Evolutionary conservation across 2,888 invertebrate species (phyloP).

Genomic region (Girardia tigrina): DNA sequence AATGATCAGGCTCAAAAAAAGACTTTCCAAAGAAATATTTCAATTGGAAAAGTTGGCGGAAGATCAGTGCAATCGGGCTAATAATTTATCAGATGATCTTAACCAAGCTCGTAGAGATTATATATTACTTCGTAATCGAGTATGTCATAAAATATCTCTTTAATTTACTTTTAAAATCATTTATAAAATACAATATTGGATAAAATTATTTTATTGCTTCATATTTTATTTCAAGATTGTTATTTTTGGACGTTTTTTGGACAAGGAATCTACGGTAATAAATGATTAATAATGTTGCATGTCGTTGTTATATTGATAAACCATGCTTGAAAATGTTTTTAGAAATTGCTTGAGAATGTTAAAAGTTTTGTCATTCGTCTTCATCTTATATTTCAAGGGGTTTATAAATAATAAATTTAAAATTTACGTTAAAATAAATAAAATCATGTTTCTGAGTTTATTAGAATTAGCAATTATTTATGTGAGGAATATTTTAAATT

Average conservation of each 20-base stretch:
- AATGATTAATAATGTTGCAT: neutral
- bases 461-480: too few species aligned
- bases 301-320: neutral
- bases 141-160: neutral
- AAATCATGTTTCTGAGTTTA: too few species aligned
- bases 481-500: too few species aligned
- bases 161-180: neutral
- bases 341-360: too few species aligned
- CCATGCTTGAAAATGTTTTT: neutral
- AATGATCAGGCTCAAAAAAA: neutral
- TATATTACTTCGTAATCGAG: neutral
- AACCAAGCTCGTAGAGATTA: neutral
- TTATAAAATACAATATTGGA: neutral
- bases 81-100: constrained; percentile 43
- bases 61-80: constrained; percentile 44
- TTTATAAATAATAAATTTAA: too few species aligned
- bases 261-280: neutral
- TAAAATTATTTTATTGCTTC: neutral
- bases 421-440: too few species aligned
- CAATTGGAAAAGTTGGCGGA: constrained; percentile 45
- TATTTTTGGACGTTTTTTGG: neutral
- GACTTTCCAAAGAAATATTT: constrained; percentile 40
- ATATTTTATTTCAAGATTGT: neutral
- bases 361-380: too few species aligned
- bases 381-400: too few species aligned